A percentile compares a stretch with the other conserved stretches of the same genome.
Evolutionary conservation across 2,888 invertebrate species (phyloP).

Genomic region (Lasioglossum vierecki): DNA sequence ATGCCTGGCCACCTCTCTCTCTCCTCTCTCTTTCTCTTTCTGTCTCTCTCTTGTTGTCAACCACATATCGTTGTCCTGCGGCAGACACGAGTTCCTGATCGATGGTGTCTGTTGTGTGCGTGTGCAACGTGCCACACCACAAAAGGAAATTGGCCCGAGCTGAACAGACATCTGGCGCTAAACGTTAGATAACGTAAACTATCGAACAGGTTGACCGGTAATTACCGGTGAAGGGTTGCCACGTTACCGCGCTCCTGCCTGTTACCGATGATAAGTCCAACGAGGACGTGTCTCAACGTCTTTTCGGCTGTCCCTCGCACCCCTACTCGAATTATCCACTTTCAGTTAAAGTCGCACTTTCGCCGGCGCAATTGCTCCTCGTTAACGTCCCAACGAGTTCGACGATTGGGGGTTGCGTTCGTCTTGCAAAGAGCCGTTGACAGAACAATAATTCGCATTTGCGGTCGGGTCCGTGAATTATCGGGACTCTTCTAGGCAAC

Average conservation of each 20-base stretch:
- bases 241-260: slow-evolving; percentile 39
- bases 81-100: slow-evolving; percentile 4
- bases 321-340: background rate
- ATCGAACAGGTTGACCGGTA: slow-evolving; percentile 79
- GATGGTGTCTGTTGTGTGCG: slow-evolving; percentile 36
- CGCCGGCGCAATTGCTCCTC: background rate
- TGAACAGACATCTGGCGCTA: slow-evolving; percentile 78
- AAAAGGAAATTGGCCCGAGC: slow-evolving; percentile 71
- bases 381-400: background rate
- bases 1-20: slow-evolving; percentile 45
- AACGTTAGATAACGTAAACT: slow-evolving; percentile 79
- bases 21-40: no score
- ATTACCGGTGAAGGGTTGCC: slow-evolving; percentile 66
- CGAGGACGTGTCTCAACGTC: slow-evolving; percentile 27
- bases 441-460: background rate
- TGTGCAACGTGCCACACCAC: slow-evolving; percentile 25
- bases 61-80: slow-evolving; percentile 36
- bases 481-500: background rate
- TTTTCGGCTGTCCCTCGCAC: background rate
- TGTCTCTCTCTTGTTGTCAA: slow-evolving; percentile 16
- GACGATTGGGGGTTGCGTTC: background rate
- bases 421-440: background rate
- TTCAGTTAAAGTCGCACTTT: background rate
- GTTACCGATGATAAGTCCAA: slow-evolving; percentile 65
- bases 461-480: background rate